Percentiles rank a stretch among this genome's conserved stretches.
phyloP scores from a whole-genome alignment of 2,113 vertebrate species.

The Scomber scombrus region DNA sequence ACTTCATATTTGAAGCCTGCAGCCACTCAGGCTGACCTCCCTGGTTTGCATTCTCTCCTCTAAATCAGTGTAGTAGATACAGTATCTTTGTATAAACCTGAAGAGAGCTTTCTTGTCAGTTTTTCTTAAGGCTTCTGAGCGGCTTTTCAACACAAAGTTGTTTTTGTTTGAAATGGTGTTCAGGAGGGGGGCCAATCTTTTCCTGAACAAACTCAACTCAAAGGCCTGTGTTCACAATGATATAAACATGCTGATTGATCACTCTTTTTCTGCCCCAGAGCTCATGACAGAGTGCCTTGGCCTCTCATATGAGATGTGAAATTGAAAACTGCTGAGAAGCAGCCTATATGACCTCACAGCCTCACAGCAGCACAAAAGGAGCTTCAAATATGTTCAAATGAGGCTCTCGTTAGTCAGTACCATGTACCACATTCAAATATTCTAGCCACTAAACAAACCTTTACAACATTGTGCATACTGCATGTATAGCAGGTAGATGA shows the following conservation, averaged over 20 bases:
- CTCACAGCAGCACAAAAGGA: neutral
- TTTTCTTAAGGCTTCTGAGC: constrained; percentile 30
- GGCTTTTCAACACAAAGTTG: constrained; percentile 22
- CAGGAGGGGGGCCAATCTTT: constrained; percentile 12
- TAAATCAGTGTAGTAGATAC: constrained; percentile 14
- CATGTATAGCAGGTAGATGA: constrained; percentile 22
- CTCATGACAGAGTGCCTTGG: constrained; percentile 16
- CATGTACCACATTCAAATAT: neutral
- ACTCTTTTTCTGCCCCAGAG: constrained; percentile 22
- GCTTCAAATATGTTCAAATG: neutral
- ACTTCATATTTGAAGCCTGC: no score
- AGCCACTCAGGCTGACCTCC: constrained; percentile 17
- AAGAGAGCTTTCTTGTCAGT: constrained; percentile 3
- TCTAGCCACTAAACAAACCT: neutral
- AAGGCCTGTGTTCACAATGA: constrained; percentile 16
- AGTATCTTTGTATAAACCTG: constrained; percentile 24
- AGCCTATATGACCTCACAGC: neutral
- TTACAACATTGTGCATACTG: constrained; percentile 17
- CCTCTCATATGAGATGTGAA: constrained; percentile 9
- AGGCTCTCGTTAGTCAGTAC: neutral
- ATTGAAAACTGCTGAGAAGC: neutral
- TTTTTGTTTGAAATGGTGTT: constrained; percentile 17
- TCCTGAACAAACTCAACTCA: constrained; percentile 24
- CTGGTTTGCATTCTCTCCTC: constrained; percentile 21
- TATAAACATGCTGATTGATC: constrained; percentile 16